Base-by-base conservation (phyloP, 2,888 invertebrate species). In the Vandiemenella viatica region DNA sequence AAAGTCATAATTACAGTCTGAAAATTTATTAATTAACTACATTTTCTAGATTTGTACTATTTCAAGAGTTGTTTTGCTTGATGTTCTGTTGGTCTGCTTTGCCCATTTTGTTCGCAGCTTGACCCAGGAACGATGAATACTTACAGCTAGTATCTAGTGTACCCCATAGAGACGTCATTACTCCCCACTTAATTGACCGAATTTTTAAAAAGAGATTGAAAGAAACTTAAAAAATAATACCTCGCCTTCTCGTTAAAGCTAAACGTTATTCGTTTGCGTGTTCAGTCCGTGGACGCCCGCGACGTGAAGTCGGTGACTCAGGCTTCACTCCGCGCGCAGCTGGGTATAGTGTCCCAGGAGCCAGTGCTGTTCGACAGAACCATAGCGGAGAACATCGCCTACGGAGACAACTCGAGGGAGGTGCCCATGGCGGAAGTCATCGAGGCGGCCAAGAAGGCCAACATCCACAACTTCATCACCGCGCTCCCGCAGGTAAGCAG, bases 301-400 rank as follows among this genome's bases (percentile, higher is more conserved):
- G 59, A 70, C 53, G 58, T 70, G 8, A 60, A 58, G 10, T 56
- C 60, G 16, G 54, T 73, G 37, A 70, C 71, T 57, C 58, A 72
- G 10, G 56, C 65, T 6, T 66, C 67, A 60, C 55, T 73, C 16
- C 61, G 76, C 41, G 62, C 65, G 18, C 67, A 70, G 56, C 65
- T 75, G 50, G 72, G 72, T 7, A 62, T 77, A 8, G 77, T 78
- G 3, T 71, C 74, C 0, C 77, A 78, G 63, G 77, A 78, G 56
- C 77, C 75, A 0, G 65, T 70, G 2, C 63, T 78, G 5, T 77
- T 78, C 61, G 71, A 73, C 50, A 64, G 71, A 49, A 71, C 70
- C 21, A 72, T 78, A 32, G 63, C 62, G 13, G 74, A 77, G 51
- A 79, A 79, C 59, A 78, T 79, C 51, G 69, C 72, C 1, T 79